Evolutionary conservation across 2,888 invertebrate species (phyloP).

Genomic region (Cylindroiulus punctatus): DNA sequence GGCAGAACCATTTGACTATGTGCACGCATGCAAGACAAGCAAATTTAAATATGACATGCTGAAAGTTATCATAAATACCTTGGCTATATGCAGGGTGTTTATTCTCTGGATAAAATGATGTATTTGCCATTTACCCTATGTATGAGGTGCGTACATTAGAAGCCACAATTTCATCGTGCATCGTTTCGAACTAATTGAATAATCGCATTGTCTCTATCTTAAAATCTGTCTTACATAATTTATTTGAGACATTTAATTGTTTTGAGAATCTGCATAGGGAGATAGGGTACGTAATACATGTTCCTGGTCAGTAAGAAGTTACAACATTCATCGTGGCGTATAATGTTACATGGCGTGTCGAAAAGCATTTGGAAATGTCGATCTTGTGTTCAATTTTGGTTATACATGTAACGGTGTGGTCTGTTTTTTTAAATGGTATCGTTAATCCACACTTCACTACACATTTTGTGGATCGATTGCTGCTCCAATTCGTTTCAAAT

Average conservation of each 20-base stretch:
- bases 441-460: background rate
- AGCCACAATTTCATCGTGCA: no score
- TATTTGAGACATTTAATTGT: background rate
- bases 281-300: background rate
- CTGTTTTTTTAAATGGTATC: background rate
- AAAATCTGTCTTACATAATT: no score
- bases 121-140: no score
- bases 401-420: background rate
- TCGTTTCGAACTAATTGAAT: no score
- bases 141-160: no score
- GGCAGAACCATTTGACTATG: background rate
- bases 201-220: no score
- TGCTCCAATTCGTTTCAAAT: background rate
- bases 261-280: background rate
- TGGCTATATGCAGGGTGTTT: no score
- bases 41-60: background rate
- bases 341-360: background rate
- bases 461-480: background rate
- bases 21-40: background rate
- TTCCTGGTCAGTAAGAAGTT: background rate
- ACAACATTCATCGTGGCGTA: background rate
- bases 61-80: background rate
- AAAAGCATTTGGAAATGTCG: background rate
- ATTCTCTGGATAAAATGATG: no score
- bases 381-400: background rate